Evolutionary conservation across 2,888 invertebrate species (phyloP).

Genomic region (Corythucha ciliata): DNA sequence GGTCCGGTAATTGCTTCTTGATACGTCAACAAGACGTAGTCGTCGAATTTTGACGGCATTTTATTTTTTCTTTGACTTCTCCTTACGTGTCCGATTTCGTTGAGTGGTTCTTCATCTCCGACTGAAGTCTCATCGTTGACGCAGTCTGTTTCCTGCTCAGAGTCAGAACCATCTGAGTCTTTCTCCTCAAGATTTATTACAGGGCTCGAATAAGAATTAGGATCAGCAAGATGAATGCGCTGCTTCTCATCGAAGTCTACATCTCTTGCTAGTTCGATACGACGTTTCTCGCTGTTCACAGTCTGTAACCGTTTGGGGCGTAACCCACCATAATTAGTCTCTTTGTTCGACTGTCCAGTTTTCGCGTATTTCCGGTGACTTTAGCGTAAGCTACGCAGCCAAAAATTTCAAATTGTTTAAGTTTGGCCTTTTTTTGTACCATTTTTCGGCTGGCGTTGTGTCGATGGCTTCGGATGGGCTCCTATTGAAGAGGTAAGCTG

Average conservation of each 20-base stretch:
- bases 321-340: conserved; percentile 17
- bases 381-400: conserved; percentile 6
- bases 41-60: conserved; percentile 3
- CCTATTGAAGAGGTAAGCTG: no score
- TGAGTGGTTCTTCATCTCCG: no score
- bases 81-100: no score
- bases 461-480: conserved; percentile 9
- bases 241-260: no score
- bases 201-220: no score
- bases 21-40: conserved; percentile 18
- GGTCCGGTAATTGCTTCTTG: conserved; percentile 20
- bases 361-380: not conserved
- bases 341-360: not conserved
- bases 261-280: conserved; percentile 12
- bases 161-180: no score
- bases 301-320: conserved; percentile 10
- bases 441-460: conserved; percentile 11
- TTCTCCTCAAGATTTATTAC: no score
- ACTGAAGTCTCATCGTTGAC: no score
- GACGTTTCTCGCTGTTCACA: conserved; percentile 11
- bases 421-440: conserved; percentile 11
- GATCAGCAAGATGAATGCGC: no score
- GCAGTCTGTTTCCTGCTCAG: no score
- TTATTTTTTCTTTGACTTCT: conserved; percentile 2
- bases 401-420: conserved; percentile 1